Evolutionary conservation across 2,888 invertebrate genomes (phyloP), one percentile per base, ranked within the genome.

Genomic region (Halocaridina rubra): DNA sequence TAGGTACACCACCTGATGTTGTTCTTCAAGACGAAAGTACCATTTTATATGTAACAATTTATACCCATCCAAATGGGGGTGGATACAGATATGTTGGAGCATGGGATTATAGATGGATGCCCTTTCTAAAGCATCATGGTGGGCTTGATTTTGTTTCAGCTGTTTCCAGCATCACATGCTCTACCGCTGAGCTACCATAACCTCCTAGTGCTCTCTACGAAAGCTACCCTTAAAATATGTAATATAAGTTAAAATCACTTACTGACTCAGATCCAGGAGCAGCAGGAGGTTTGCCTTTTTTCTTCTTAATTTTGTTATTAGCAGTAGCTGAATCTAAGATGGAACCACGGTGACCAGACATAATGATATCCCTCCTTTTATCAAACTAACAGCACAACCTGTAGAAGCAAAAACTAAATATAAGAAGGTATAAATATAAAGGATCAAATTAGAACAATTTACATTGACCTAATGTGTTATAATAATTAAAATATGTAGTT

Each of bases 211-310:
- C 5, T 59, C 59, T 22, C 19, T 8, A 22, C 13, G 24, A 13
- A 7, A 61, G 22, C 61, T 8, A 61, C 22, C 24, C n/a, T 22
- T 61, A 16, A 8, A 61, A 61, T 22, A 2, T 61, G 19, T 30
- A 13, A 19, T 1, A 13, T 13, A 71, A n/a, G 30, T 30, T 1
- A 4, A 29, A 3, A 46, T 1, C 0, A 13, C 81, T 71, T 71
- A 82, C 81, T 27, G 81, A 82, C 33, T 82, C 81, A n/a, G 81
- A 82, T n/a, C 81, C 81, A 77, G 81, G 81, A 13, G 81, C 76
- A 22, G 81, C 76, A 27, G 81, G 76, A 24, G 81, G 76, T 33
- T 82, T 82, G 13, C 77, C 76, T 29, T 75, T 76, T 24, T 82
- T 82, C 67, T 82, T 82, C 27, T 77, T 67, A 46, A 71, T 76